Evolutionary conservation across 2,797 vertebrate genomes (phyloP).

Genomic region (Coendou prehensilis): DNA sequence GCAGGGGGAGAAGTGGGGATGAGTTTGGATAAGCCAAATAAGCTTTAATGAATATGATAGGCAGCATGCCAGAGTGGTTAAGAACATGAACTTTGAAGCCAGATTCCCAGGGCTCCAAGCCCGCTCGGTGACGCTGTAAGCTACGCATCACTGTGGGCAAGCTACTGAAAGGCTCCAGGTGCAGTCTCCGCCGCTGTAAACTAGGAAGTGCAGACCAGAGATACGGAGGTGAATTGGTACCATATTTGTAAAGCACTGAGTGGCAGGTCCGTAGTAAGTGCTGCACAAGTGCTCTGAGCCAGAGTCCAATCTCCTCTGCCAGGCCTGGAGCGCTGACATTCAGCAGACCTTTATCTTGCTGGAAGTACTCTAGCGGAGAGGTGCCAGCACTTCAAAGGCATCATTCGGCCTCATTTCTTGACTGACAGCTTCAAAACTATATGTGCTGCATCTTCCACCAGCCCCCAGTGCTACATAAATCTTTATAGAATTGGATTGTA

Average conservation of each 20-base stretch:
- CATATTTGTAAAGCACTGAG: neutral
- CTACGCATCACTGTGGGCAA: neutral
- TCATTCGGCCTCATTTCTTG: slow-evolving; percentile 78
- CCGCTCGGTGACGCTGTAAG: neutral
- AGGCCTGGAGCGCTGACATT: slow-evolving; percentile 26
- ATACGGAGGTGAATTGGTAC: neutral
- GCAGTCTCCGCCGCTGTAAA: neutral
- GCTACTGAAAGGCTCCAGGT: neutral
- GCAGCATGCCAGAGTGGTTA: neutral
- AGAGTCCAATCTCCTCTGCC: neutral
- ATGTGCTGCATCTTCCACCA: slow-evolving; percentile 39
- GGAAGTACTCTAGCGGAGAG: slow-evolving; percentile 56
- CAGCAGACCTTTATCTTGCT: slow-evolving; percentile 52
- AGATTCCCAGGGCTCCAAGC: neutral
- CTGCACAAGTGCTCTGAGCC: neutral
- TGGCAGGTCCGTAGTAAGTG: neutral
- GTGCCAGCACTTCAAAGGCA: slow-evolving; percentile 50
- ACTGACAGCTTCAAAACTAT: slow-evolving; percentile 79
- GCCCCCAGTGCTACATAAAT: slow-evolving; percentile 81
- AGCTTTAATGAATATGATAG: neutral
- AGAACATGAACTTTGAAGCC: neutral
- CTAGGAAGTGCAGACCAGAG: neutral
- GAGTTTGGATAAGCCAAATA: neutral
- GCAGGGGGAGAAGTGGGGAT: neutral
- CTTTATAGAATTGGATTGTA: slow-evolving; percentile 81